Conservation (phyloP, 23 tunicate species). For the Clavelina lepadiformis region DNA sequence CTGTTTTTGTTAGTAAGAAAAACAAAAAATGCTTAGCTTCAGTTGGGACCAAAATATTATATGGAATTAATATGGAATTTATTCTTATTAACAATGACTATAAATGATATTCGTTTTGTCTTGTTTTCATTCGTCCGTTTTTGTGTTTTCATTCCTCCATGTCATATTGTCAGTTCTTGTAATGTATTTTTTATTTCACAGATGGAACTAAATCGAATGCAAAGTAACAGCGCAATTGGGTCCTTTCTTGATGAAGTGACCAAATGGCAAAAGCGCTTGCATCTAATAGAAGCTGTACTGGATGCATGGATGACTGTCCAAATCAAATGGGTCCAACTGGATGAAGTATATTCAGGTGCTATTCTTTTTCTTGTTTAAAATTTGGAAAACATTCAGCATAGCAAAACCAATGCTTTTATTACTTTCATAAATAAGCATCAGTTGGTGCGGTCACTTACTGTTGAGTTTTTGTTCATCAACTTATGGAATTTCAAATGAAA, state of each 20-base stretch:
- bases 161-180: too few relatives aligned
- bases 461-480: not conserved
- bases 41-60: too few relatives aligned
- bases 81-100: too few relatives aligned
- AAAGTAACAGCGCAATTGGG: conserved; percentile 84
- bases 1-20: too few relatives aligned
- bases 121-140: not conserved
- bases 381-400: too few relatives aligned
- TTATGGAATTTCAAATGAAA: not conserved
- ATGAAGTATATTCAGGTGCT: conserved; percentile 88
- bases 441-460: not conserved
- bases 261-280: conserved; percentile 89
- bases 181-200: not conserved
- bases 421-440: not conserved
- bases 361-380: too few relatives aligned
- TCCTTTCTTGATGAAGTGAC: conserved; percentile 96
- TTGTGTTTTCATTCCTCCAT: not conserved
- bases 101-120: not conserved
- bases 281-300: conserved; percentile 82
- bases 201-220: conserved; percentile 85
- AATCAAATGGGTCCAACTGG: conserved; percentile 85
- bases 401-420: too few relatives aligned
- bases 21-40: too few relatives aligned
- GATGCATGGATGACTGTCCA: conserved; percentile 86
- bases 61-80: too few relatives aligned